A percentile compares a stretch with the other conserved stretches of the same genome.
These are phyloP conservation scores for Drosophila tsacasi DNA, from an alignment of 1,140 invertebrate species.

Conservation along the genomic window DNA sequence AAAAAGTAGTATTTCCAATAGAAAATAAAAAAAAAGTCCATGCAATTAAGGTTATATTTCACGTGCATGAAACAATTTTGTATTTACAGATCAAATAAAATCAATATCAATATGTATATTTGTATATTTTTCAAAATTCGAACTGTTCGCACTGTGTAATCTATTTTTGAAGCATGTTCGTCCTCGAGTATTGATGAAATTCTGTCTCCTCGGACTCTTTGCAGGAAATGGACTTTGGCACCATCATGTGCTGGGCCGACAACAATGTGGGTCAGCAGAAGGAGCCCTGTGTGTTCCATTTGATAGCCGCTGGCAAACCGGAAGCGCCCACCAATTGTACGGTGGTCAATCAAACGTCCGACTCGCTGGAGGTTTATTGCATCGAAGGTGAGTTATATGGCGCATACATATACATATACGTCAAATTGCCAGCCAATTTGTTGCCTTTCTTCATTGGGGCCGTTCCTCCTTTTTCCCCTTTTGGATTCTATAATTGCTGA, in stretches of 20 bases:
- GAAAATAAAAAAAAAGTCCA: neutral
- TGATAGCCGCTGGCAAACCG: conserved; percentile 91
- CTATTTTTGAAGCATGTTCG: conserved; percentile 23
- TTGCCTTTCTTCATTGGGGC: conserved; percentile 34
- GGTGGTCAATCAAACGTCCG: conserved; percentile 91
- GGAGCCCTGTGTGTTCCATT: conserved; percentile 90
- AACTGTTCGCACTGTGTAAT: neutral
- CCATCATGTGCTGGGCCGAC: conserved; percentile 89
- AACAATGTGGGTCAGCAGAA: conserved; percentile 89
- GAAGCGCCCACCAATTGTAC: conserved; percentile 93
- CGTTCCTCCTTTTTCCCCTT: neutral
- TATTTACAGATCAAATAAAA: neutral
- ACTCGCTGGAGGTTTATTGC: conserved; percentile 92
- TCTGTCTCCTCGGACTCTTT: conserved; percentile 31
- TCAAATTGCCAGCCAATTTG: conserved; percentile 63
- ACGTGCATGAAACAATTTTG: neutral
- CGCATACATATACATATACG: conserved; percentile 13
- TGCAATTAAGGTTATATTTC: neutral
- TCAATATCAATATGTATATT: neutral
- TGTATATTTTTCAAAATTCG: neutral
- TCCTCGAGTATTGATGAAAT: conserved; percentile 22
- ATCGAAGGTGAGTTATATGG: conserved; percentile 86
- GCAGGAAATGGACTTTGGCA: conserved; percentile 89
- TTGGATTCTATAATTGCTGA: conserved; percentile 74
- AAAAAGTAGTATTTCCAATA: neutral